Evolutionary conservation across 2,888 invertebrate species (phyloP), one percentile per base, ranked within the genome.

Genomic region (Ctenicera cuprea): DNA sequence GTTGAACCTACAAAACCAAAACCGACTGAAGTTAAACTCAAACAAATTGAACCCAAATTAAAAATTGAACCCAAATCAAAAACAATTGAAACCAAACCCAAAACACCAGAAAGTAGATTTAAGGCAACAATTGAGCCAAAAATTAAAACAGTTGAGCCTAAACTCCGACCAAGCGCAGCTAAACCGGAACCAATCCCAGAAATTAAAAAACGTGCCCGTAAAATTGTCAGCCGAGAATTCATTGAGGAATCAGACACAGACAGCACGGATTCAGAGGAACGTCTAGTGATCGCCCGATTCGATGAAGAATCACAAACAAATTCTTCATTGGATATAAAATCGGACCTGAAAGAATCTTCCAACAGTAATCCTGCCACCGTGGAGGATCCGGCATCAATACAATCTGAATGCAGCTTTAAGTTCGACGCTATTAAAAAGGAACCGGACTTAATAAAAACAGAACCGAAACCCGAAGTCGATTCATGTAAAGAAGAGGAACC

Each of bases 221-320:
- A 85, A 78, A 82, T 87, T 3, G 79, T 88, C 1, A 88, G 85
- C 65, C 86, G 88, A 61, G 87, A 88, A 45, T 89, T 87, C 71
- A 84, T 88, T 30, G 90, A 90, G 45, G 91, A 91, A 9, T 91
- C 91, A 72, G 91, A 91, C 7, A 88, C 90, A 0, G 92, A 92
- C 73, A 91, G 90, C 80, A 92, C 91, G 61, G 92, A 92, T 83
- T 92, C 91, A 0, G 92, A 92, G 78, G 89, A 90, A 71, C 87
- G 90, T 8, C 83, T 92, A 20, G 89, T 92, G 0, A 92, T 92
- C 59, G 91, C 89, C 61, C 80, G 85, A 69, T 86, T 84, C 1
- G 87, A 86, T 76, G 87, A 86, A 69, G 84, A 84, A 70, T 85
- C 85, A 1, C 85, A 76, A 79, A 81, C 80, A 14, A 80, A 68